phyloP scores from a whole-genome alignment of 2,888 invertebrate species.

The Calephelis perditalis region DNA sequence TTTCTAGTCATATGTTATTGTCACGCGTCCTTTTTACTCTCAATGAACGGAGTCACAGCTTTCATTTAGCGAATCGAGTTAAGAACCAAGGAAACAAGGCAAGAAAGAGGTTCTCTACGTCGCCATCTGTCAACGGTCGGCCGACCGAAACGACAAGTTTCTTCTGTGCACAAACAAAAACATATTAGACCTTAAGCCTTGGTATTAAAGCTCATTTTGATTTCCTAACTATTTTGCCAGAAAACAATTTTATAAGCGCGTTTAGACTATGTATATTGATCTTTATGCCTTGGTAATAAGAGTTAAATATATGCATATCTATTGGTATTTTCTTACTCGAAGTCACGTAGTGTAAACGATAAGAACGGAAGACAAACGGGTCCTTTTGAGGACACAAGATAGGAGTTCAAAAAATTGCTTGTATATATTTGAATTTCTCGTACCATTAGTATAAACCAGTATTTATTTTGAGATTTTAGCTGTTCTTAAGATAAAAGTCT shows the following conservation, averaged over 20 bases:
- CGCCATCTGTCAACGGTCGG: slow-evolving; percentile 60
- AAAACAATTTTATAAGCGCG: slow-evolving; percentile 15
- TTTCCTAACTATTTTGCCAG: slow-evolving; percentile 4
- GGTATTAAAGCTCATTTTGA: neutral
- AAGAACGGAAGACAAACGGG: slow-evolving; percentile 54
- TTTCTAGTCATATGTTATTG: slow-evolving; percentile 13
- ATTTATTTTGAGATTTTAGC: slow-evolving; percentile 4
- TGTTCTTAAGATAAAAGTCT: neutral
- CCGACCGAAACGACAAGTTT: slow-evolving; percentile 42
- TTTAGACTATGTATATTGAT: slow-evolving; percentile 29
- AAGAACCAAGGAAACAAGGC: slow-evolving; percentile 57
- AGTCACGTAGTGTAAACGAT: slow-evolving; percentile 52
- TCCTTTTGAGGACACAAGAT: slow-evolving; percentile 11
- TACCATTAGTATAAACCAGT: neutral
- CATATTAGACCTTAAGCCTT: neutral
- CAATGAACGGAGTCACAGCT: slow-evolving; percentile 44
- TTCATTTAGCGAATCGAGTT: slow-evolving; percentile 62
- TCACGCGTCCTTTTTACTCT: slow-evolving; percentile 23
- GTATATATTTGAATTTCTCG: slow-evolving; percentile 3
- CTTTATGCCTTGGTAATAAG: slow-evolving; percentile 30
- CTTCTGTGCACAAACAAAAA: neutral
- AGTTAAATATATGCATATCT: slow-evolving; percentile 12
- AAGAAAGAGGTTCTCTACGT: slow-evolving; percentile 56
- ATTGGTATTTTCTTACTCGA: slow-evolving; percentile 37
- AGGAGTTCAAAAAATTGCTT: slow-evolving; percentile 12